Evolutionary conservation across 1,140 invertebrate species (phyloP).

Genomic region (Zaprionus inermis): DNA sequence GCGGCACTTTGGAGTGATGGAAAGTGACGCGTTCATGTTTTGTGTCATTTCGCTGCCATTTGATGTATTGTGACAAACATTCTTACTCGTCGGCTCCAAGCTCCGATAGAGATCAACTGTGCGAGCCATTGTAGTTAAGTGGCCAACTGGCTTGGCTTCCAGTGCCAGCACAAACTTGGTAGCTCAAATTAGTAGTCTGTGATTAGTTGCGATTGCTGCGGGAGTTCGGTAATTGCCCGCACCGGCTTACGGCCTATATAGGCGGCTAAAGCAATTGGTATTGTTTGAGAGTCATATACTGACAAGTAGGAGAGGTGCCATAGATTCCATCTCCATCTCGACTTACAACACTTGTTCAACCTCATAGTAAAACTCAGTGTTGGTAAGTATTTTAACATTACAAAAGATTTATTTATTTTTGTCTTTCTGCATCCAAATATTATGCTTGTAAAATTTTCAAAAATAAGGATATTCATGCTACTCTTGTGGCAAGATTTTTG

Average conservation of each 20-base stretch:
- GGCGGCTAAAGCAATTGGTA: background rate
- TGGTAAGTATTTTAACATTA: no score
- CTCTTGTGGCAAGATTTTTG: no score
- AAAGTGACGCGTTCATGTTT: conserved; percentile 84
- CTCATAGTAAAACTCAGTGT: no score
- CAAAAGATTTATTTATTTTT: no score
- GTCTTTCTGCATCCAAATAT: no score
- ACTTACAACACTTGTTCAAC: no score
- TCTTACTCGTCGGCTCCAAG: conserved; percentile 51
- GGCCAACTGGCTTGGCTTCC: conserved; percentile 26
- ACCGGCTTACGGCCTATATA: background rate
- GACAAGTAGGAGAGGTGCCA: background rate
- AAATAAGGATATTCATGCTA: no score
- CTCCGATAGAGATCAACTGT: conserved; percentile 28
- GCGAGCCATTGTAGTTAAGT: conserved; percentile 25
- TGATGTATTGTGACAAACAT: conserved; percentile 84
- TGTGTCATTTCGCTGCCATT: conserved; percentile 80
- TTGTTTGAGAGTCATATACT: background rate
- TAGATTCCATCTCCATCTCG: no score
- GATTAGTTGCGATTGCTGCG: conserved; percentile 42
- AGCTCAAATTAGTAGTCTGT: conserved; percentile 52
- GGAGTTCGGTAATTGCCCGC: conserved; percentile 28
- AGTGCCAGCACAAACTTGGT: conserved; percentile 34
- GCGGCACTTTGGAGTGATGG: conserved; percentile 83
- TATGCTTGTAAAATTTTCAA: no score